phyloP scores from a whole-genome alignment of 1,140 invertebrate genomes.

The Drosophila kepulauana region DNA sequence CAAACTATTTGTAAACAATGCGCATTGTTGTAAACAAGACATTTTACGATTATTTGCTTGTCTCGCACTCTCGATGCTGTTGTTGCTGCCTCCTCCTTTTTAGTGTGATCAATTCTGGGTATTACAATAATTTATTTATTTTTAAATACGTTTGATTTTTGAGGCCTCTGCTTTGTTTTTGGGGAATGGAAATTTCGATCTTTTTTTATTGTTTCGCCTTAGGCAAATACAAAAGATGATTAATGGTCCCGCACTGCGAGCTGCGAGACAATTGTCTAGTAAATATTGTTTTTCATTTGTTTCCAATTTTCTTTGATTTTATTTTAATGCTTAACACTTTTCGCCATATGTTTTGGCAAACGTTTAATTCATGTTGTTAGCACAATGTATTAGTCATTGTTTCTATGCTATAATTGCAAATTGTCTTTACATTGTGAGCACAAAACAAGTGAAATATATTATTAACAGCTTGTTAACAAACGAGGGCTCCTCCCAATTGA shows the following conservation, averaged over 20 bases:
- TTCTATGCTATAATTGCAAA: conserved; percentile 53
- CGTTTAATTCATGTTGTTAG: not conserved
- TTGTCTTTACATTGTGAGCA: conserved; percentile 58
- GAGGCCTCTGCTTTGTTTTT: not conserved
- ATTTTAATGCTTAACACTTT: not conserved
- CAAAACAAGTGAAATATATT: conserved; percentile 37
- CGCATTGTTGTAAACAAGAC: conserved; percentile 76
- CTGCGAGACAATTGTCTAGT: conserved; percentile 22
- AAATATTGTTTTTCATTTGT: conserved; percentile 7
- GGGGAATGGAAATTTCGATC: conserved; percentile 28
- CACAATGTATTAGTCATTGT: not conserved
- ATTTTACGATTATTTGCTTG: conserved; percentile 38
- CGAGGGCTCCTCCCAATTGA: conserved; percentile 29
- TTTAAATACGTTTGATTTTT: conserved; percentile 61
- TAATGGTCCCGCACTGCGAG: not conserved
- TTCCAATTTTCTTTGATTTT: not conserved
- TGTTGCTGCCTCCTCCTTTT: conserved; percentile 36
- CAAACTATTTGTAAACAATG: conserved; percentile 76
- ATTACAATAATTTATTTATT: conserved; percentile 78
- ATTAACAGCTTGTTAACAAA: conserved; percentile 64
- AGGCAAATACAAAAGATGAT: conserved; percentile 18
- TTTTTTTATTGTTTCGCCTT: conserved; percentile 26
- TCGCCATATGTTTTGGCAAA: not conserved
- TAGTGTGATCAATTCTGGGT: conserved; percentile 67
- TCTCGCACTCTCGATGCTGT: conserved; percentile 19